These are phyloP conservation scores for Tetrao urogallus DNA, from an alignment of 2,113 vertebrate genomes.

Conservation along the genomic window DNA sequence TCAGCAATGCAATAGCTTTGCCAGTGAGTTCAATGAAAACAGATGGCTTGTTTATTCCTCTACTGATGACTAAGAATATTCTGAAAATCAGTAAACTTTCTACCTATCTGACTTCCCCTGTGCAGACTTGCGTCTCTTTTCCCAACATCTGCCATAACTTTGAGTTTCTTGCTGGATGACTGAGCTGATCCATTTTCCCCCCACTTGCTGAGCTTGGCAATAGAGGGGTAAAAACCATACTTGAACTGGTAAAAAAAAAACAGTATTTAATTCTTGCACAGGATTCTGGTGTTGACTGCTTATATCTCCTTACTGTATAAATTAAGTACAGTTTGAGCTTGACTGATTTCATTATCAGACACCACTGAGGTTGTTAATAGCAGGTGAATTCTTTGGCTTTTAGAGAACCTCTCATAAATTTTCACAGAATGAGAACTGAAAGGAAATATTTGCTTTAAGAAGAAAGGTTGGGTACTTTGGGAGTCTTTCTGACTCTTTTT, in stretches of 20 bases:
- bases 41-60: conserved; percentile 8
- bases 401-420: conserved; percentile 29
- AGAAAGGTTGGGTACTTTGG: not conserved
- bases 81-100: conserved; percentile 18
- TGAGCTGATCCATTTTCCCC: not conserved
- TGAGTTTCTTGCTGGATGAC: not conserved
- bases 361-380: conserved; percentile 66
- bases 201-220: not conserved
- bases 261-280: conserved; percentile 46
- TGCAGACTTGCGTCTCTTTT: not conserved
- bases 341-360: conserved; percentile 76
- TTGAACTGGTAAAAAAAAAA: conserved; percentile 35
- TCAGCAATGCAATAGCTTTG: conserved; percentile 17
- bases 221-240: conserved; percentile 18
- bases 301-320: conserved; percentile 57
- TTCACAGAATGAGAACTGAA: not conserved
- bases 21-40: conserved; percentile 11
- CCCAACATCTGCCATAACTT: not conserved
- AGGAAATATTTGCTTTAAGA: not conserved
- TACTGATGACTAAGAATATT: not conserved
- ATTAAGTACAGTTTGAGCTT: conserved; percentile 62
- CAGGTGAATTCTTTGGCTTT: conserved; percentile 57
- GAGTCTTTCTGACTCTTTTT: accelerated
- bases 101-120: not conserved
- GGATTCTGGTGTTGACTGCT: conserved; percentile 67